These are phyloP conservation scores for Craterocephalus amniculus DNA, from an alignment of 2,797 vertebrate genomes.

Conservation along the genomic window DNA sequence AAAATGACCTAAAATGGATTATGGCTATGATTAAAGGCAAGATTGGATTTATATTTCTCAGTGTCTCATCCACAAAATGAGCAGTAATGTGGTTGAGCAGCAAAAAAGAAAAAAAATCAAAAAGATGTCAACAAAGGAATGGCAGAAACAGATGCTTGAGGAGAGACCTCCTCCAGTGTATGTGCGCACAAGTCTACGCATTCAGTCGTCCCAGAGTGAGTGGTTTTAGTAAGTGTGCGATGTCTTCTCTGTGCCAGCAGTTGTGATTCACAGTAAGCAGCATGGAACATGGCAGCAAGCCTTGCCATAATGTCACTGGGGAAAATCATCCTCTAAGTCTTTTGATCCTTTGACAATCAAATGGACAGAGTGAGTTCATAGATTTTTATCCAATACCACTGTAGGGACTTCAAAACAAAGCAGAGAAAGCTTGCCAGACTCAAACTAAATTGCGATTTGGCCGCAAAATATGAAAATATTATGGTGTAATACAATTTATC, in stretches of 20 bases:
- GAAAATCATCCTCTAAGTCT: conserved; percentile 50
- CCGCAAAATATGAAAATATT: conserved; percentile 17
- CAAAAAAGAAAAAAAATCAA: conserved; percentile 4
- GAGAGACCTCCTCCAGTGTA: not conserved
- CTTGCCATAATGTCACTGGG: conserved; percentile 59
- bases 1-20: too few relatives aligned
- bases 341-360: conserved; percentile 64
- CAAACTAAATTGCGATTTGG: conserved; percentile 32
- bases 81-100: conserved; percentile 14
- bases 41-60: conserved; percentile 16
- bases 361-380: conserved; percentile 42
- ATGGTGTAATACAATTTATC: not conserved
- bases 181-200: not conserved
- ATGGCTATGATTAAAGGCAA: too few relatives aligned
- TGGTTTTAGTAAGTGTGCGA: conserved; percentile 59
- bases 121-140: conserved; percentile 60
- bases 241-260: conserved; percentile 46
- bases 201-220: conserved; percentile 2
- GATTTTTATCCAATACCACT: conserved; percentile 48
- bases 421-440: conserved; percentile 16
- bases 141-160: conserved; percentile 56
- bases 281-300: conserved; percentile 64
- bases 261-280: conserved; percentile 43
- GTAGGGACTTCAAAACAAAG: conserved; percentile 53
- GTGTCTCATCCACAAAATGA: conserved; percentile 41